Percentiles rank a stretch among this genome's conserved stretches.
These are phyloP conservation scores for Borostomias antarcticus DNA, from an alignment of 2,797 vertebrate species.

Conservation along the genomic window DNA sequence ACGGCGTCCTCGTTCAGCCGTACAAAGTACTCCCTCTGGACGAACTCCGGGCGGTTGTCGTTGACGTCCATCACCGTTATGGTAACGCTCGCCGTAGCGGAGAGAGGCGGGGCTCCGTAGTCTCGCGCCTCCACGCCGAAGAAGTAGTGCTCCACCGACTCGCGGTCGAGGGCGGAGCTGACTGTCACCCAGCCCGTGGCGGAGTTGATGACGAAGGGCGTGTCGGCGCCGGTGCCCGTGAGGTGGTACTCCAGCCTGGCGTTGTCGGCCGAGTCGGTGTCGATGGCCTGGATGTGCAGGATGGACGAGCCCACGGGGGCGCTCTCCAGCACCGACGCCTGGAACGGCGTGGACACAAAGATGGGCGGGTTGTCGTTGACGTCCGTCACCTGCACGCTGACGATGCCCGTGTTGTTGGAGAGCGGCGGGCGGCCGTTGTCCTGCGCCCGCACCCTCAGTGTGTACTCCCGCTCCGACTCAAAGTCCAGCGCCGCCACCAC, in stretches of 20 bases:
- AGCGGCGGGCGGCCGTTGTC: conserved; percentile 93
- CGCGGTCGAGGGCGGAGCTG: conserved; percentile 89
- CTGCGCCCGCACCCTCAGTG: conserved; percentile 91
- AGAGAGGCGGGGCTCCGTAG: conserved; percentile 89
- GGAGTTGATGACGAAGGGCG: conserved; percentile 92
- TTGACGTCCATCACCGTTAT: conserved; percentile 98
- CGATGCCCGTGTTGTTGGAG: conserved; percentile 96
- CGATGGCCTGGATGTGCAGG: conserved; percentile 96
- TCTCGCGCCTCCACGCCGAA: conserved; percentile 95
- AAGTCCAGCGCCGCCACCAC: conserved; percentile 93
- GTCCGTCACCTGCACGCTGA: conserved; percentile 93
- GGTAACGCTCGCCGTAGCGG: conserved; percentile 92
- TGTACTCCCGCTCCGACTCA: conserved; percentile 92
- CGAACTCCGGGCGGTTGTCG: conserved; percentile 95
- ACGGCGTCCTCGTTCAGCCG: conserved; percentile 93
- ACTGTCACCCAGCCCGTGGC: conserved; percentile 97
- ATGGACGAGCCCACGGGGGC: conserved; percentile 93
- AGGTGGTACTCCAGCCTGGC: conserved; percentile 92
- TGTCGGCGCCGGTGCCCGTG: conserved; percentile 84
- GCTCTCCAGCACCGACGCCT: conserved; percentile 93
- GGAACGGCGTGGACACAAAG: conserved; percentile 97
- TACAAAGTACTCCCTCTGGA: conserved; percentile 91
- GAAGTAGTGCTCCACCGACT: conserved; percentile 92
- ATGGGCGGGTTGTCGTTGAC: conserved; percentile 97
- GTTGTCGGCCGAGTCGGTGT: conserved; percentile 94